Evolutionary conservation across 1,140 invertebrate species (phyloP), one percentile per base, ranked within the genome.

Genomic region (Nymphalis io): DNA sequence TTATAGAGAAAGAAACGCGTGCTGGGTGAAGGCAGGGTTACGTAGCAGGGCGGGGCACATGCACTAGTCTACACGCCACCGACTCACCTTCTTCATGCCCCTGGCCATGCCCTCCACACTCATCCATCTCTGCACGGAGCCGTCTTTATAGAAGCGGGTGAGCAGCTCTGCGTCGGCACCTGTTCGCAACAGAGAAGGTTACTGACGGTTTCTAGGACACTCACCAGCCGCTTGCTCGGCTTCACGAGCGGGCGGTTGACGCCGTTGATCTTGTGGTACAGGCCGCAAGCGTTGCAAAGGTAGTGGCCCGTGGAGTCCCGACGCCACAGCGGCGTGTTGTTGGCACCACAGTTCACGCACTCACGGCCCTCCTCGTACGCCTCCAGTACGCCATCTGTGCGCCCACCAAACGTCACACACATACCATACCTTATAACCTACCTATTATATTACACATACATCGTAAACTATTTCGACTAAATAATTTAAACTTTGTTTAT

Each of bases 311-410:
- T 98, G 53, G 97, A 96, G 90, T 99, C 98, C 72, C 98, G 93
- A 61, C 98, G 94, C 98, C 98, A 99, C 53, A 99, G 93, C 10
- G 98, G 98, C 3, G 98, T 99, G 55, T 96, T 97, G 79, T 97
- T 98, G 23, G 98, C 98, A 23, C 98, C 98, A 88, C 98, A 99
- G 93, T 99, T 99, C 40, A 99, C 98, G 88, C 98, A 99, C 90
- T 99, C 97, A 60, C 97, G 94, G 12, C 97, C 97, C 88, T 98
- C 97, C 72, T 96, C 95, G 82, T 96, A 96, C 88, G 94, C 95
- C 78, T 96, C 96, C 94, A 96, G 95, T 40, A 94, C 94, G 72
- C 94, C 94, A 87, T 96, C 96, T 96, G 92, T 74, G 65, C 69
- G 68, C 75, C 73, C 18, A 20, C 46, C 46, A 20, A 11, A 51